Evolutionary conservation across 2,888 invertebrate genomes (phyloP), one percentile per base, ranked within the genome.

Genomic region (Melanotus villosus): DNA sequence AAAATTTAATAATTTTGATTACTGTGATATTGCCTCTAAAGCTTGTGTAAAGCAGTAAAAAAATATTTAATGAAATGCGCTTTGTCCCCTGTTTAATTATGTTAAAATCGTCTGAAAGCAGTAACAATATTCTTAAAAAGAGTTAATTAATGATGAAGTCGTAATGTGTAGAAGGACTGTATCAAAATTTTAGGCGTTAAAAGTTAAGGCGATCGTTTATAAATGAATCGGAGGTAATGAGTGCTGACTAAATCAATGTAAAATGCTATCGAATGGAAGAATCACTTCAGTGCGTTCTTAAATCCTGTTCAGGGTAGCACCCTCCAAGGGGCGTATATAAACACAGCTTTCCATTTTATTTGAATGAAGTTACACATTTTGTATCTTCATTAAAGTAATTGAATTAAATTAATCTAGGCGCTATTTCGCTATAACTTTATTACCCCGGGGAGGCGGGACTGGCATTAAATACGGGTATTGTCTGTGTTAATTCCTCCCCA

Each of bases 371-470:
- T 71, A 80, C 79, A 82, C 84, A 86, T 85, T 86, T 86, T 85
- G 86, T 85, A 85, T 85, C 85, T 85, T 86, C 86, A 86, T 87
- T 87, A 86, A 84, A 81, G 84, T 86, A 87, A 87, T 87, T 86
- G 86, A 86, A 87, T 86, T 86, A 87, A 85, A 86, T 86, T 85
- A 86, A 86, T 86, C 84, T 82, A 81, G 81, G 80, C 80, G 81
- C 82, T 78, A 81, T 81, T 81, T 79, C 80, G 78, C 80, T 79
- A 80, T 80, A 78, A 81, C 80, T 82, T 80, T 81, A 81, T 82
- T 80, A 79, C 81, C 79, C 80, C 74, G 76, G 76, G 79, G 81
- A 79, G 79, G 76, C 70, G 75, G 77, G 74, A 79, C 70, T 64
- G 70, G 65, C 80, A 80, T 83, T 82, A 83, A 82, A 82, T 82